phyloP scores from a whole-genome alignment of 2,888 invertebrate genomes.

The Patella depressa region DNA sequence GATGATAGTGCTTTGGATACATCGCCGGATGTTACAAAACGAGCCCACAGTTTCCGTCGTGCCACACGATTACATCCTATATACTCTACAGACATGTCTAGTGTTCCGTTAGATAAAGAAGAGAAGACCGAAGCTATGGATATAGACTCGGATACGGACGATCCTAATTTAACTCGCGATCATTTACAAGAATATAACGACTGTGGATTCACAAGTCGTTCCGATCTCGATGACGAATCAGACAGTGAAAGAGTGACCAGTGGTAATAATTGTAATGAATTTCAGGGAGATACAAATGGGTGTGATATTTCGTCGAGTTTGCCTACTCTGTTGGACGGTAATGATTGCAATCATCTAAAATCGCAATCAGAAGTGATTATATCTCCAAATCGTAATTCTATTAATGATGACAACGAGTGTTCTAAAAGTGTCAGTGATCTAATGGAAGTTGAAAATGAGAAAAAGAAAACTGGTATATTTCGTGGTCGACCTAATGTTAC shows the following conservation, averaged over 20 bases:
- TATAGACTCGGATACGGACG: conserved; percentile 13
- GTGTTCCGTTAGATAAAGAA: background rate
- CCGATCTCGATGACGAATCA: conserved; percentile 24
- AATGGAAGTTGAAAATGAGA: background rate
- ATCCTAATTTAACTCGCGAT: conserved; percentile 6
- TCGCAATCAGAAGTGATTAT: conserved; percentile 1
- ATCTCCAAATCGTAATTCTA: background rate
- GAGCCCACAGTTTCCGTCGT: conserved; percentile 57
- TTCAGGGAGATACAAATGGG: background rate
- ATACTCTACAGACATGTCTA: conserved; percentile 41
- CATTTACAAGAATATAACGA: conserved; percentile 18
- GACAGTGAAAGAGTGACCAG: conserved; percentile 16
- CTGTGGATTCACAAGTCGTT: conserved; percentile 19
- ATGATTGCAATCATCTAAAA: background rate
- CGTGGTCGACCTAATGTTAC: background rate
- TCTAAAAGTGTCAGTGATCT: conserved; percentile 8
- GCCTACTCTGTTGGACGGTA: background rate
- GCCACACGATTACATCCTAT: conserved; percentile 56
- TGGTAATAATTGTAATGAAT: background rate
- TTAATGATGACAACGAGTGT: background rate
- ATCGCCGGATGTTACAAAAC: conserved; percentile 23
- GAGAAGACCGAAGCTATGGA: background rate
- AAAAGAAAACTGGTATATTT: background rate
- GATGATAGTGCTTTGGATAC: background rate
- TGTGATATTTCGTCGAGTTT: background rate